Evolutionary conservation across 2,113 vertebrate genomes (phyloP).

Genomic region (Delphinapterus leucas): DNA sequence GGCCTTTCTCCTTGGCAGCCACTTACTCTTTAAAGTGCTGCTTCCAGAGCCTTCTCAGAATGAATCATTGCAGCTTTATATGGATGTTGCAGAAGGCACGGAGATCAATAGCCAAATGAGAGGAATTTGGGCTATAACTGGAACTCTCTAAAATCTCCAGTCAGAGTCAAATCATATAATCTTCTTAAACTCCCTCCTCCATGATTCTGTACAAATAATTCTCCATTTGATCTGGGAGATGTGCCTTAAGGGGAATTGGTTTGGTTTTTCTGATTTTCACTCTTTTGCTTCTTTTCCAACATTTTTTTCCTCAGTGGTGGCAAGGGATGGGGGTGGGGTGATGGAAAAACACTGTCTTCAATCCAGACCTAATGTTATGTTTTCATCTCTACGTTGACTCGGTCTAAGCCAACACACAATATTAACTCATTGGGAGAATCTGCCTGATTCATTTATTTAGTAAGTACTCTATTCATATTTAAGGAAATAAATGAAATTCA

Average conservation of each 20-base stretch:
- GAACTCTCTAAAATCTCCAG: background rate
- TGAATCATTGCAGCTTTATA: background rate
- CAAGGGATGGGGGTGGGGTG: background rate
- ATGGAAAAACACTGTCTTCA: background rate
- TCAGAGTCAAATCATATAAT: background rate
- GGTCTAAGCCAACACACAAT: background rate
- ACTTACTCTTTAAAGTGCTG: background rate
- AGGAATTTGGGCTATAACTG: background rate
- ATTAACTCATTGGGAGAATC: background rate
- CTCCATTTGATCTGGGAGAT: background rate
- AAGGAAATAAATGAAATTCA: background rate
- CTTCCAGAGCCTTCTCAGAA: background rate
- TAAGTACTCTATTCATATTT: background rate
- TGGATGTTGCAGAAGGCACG: background rate
- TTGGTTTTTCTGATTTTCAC: conserved; percentile 1
- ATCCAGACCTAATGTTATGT: background rate
- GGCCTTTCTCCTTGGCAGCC: background rate
- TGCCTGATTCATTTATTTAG: background rate
- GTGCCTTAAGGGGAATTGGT: background rate
- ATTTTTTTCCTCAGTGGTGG: background rate
- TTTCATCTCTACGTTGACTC: background rate
- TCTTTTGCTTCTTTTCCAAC: background rate
- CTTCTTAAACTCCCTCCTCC: background rate
- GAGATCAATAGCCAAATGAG: background rate
- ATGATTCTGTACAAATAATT: background rate